These are phyloP conservation scores for Falco columbarius DNA, from an alignment of 2,797 vertebrate genomes.

Conservation along the genomic window DNA sequence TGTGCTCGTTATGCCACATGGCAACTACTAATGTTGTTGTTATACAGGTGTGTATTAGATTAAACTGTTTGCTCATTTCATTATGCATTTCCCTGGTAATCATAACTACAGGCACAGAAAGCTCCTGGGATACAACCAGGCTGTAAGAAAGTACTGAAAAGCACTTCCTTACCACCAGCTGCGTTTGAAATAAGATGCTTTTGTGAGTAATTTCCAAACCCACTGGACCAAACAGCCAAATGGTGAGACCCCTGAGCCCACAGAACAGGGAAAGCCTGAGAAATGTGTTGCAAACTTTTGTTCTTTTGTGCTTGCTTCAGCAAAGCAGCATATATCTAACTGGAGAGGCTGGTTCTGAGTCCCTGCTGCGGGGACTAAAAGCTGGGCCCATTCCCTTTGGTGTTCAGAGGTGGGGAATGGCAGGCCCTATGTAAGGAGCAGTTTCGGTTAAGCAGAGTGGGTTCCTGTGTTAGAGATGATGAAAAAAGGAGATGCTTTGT, in stretches of 20 bases:
- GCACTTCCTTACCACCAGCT: conserved; percentile 41
- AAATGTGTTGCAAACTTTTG: rapidly evolving
- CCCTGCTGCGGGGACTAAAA: rapidly evolving
- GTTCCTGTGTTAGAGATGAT: no score
- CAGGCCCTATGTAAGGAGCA: rapidly evolving
- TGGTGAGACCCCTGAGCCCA: not conserved
- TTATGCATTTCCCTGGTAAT: conserved; percentile 18
- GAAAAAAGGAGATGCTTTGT: not conserved
- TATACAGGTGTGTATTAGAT: conserved; percentile 5
- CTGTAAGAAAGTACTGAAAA: not conserved
- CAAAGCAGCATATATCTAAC: rapidly evolving
- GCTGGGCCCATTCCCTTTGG: rapidly evolving
- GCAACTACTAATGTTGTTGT: not conserved
- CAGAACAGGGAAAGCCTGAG: not conserved
- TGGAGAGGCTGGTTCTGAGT: not conserved
- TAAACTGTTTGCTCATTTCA: conserved; percentile 26
- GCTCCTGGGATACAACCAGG: not conserved
- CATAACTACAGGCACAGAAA: not conserved
- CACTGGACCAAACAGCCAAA: conserved; percentile 36
- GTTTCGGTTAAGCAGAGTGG: rapidly evolving
- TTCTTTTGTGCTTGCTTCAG: not conserved
- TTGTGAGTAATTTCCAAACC: conserved; percentile 66
- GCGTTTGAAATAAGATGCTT: conserved; percentile 60
- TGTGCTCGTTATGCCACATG: not conserved
- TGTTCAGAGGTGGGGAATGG: rapidly evolving